Conservation (phyloP, 2,888 invertebrate genomes). For the Mellilla xanthometata region DNA sequence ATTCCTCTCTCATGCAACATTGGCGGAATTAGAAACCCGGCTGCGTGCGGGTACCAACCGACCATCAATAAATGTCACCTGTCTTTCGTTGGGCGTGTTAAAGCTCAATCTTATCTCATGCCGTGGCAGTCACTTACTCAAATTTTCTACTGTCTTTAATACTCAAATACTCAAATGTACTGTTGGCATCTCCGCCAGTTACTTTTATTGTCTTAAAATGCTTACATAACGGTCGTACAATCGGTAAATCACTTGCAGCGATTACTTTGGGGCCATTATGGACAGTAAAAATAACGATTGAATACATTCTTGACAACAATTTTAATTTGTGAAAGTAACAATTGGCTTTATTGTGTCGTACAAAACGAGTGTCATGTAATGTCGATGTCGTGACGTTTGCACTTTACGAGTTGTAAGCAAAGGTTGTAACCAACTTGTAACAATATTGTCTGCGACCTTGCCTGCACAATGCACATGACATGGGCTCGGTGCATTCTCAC, state of each 20-base stretch:
- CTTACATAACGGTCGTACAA: conserved; percentile 16
- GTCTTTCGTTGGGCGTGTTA: conserved; percentile 18
- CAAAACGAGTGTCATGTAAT: conserved; percentile 37
- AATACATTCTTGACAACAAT: conserved; percentile 29
- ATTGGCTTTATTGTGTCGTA: conserved; percentile 23
- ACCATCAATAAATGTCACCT: conserved; percentile 48
- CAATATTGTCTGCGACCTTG: conserved; percentile 50
- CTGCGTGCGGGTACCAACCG: conserved; percentile 49
- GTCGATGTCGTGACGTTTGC: conserved; percentile 47
- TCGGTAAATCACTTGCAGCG: conserved; percentile 10
- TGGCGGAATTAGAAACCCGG: conserved; percentile 56
- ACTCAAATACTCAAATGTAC: neutral
- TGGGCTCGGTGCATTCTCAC: conserved; percentile 49
- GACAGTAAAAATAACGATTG: conserved; percentile 16
- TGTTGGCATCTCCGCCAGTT: conserved; percentile 6
- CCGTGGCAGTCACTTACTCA: conserved; percentile 10
- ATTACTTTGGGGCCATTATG: conserved; percentile 17
- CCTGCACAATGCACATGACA: conserved; percentile 31
- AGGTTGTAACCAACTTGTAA: conserved; percentile 38
- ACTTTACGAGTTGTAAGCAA: conserved; percentile 29
- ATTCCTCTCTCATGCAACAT: conserved; percentile 48
- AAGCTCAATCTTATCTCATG: conserved; percentile 10
- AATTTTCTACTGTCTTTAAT: conserved; percentile 6
- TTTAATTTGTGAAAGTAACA: conserved; percentile 35
- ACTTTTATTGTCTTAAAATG: conserved; percentile 17